These are phyloP conservation scores for Panulirus ornatus DNA, from an alignment of 1,140 invertebrate species.

Conservation along the genomic window DNA sequence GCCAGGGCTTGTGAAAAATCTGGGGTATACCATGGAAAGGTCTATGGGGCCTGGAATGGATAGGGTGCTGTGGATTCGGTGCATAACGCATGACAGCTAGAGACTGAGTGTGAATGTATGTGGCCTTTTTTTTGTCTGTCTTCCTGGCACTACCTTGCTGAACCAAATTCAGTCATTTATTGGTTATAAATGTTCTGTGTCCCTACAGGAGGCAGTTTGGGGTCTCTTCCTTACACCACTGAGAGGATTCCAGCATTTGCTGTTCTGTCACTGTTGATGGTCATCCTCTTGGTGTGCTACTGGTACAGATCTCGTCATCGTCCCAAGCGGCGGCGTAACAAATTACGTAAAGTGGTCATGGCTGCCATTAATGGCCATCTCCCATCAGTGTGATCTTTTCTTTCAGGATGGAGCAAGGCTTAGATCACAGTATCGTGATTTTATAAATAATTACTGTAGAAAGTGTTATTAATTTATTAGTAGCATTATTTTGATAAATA, in stretches of 20 bases:
- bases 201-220: conserved; percentile 35
- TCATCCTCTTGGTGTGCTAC: conserved; percentile 68
- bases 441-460: conserved; percentile 30
- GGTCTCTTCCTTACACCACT: conserved; percentile 15
- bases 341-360: conserved; percentile 65
- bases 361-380: conserved; percentile 68
- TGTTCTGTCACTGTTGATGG: conserved; percentile 46
- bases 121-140: too few relatives aligned
- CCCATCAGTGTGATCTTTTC: conserved; percentile 58
- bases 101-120: too few relatives aligned
- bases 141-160: too few relatives aligned
- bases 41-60: too few relatives aligned
- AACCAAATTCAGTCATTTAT: too few relatives aligned
- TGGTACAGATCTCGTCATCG: conserved; percentile 69
- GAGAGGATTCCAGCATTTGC: conserved; percentile 59
- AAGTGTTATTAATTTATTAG: not conserved
- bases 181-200: too few relatives aligned
- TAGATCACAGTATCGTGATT: not conserved
- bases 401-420: not conserved
- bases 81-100: too few relatives aligned
- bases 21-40: too few relatives aligned
- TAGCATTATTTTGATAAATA: not conserved
- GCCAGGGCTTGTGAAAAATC: too few relatives aligned
- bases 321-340: conserved; percentile 69
- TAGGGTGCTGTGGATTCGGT: too few relatives aligned